Evolutionary conservation across 2,888 invertebrate genomes (phyloP).

Genomic region (Uropetala carovei): DNA sequence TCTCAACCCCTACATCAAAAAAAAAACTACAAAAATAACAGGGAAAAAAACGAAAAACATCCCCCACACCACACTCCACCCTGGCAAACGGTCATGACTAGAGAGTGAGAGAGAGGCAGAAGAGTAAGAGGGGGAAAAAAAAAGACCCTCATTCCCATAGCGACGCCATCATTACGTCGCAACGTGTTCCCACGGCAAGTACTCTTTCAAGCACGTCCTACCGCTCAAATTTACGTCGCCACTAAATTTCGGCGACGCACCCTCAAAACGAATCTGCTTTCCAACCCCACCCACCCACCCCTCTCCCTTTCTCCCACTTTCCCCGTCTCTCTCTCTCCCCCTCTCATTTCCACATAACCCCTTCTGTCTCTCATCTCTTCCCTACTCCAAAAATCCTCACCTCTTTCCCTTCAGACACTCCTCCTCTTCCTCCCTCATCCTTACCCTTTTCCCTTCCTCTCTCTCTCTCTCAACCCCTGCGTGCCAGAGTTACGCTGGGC

Average conservation of each 20-base stretch:
- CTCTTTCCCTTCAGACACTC: not conserved
- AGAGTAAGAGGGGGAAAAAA: not conserved
- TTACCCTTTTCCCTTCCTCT: not conserved
- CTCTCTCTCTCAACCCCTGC: not conserved
- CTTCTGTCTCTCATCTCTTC: constrained; percentile 36
- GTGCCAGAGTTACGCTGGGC: constrained; percentile 41
- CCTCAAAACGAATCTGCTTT: constrained; percentile 38
- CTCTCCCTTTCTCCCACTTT: not conserved
- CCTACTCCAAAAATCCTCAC: not conserved
- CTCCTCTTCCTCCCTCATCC: not conserved
- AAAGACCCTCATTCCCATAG: constrained; percentile 23
- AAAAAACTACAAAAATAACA: not conserved
- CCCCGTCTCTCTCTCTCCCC: not conserved
- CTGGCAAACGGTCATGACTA: constrained; percentile 1
- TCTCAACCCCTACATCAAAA: not conserved
- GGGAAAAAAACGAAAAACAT: not conserved
- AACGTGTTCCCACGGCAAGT: constrained; percentile 32
- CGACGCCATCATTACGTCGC: constrained; percentile 57
- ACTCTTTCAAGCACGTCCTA: constrained; percentile 47
- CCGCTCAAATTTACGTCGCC: constrained; percentile 56
- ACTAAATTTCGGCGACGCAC: constrained; percentile 60
- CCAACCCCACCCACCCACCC: not conserved
- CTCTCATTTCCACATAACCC: not conserved
- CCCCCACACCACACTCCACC: constrained; percentile 6
- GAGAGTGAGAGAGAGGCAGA: not conserved